Percentiles rank a stretch among this genome's conserved stretches.
phyloP scores from a whole-genome alignment of 2,797 vertebrate genomes.

The Rousettus madagascariensis region DNA sequence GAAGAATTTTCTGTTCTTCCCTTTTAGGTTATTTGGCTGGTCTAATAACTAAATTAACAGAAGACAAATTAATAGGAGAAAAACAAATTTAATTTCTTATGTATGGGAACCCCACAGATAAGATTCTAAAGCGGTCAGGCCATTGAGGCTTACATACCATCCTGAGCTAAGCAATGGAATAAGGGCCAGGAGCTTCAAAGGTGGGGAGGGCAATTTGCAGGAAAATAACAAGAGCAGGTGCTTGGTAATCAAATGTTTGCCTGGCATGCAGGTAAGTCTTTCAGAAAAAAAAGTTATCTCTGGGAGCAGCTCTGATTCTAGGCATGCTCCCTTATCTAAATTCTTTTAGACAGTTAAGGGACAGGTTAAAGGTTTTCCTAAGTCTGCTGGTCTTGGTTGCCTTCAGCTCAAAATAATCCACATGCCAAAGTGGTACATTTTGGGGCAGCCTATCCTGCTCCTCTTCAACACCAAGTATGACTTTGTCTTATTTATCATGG shows the following conservation, averaged over 20 bases:
- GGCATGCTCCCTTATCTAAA: not conserved
- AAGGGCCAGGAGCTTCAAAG: not conserved
- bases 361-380: not conserved
- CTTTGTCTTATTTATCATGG: not conserved
- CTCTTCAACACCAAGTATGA: not conserved
- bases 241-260: not conserved
- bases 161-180: not conserved
- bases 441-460: not conserved
- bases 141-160: not conserved
- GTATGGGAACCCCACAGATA: not conserved
- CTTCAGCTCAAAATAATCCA: not conserved
- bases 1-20: not conserved
- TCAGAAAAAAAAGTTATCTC: not conserved
- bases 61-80: not conserved
- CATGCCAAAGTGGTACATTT: not conserved
- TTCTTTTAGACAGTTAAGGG: not conserved
- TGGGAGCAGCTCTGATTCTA: not conserved
- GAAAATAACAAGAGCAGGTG: not conserved
- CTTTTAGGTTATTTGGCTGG: not conserved
- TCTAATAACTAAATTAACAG: not conserved
- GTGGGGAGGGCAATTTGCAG: not conserved
- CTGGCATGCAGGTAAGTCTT: not conserved
- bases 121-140: not conserved
- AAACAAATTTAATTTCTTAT: not conserved
- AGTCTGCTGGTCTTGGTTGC: not conserved